Conservation (phyloP, 1,140 invertebrate genomes). For the Tribolium castaneum region DNA sequence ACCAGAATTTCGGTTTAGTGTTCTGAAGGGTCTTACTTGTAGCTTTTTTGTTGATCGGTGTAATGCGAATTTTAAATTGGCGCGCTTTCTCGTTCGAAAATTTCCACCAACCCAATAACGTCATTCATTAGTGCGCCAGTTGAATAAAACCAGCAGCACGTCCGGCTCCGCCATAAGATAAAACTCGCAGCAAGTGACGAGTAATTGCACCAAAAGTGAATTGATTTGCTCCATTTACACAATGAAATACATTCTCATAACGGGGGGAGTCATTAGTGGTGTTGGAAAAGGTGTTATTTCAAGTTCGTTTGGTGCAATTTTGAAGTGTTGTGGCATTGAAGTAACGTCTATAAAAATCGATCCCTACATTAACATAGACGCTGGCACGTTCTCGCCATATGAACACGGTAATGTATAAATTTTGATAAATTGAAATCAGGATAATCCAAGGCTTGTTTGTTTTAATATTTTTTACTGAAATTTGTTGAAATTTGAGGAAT, state of each 20-base stretch:
- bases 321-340: slow-evolving; percentile 91
- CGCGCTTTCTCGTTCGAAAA: background rate
- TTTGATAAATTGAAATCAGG: background rate
- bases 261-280: slow-evolving; percentile 97
- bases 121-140: background rate
- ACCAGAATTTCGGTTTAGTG: too few relatives aligned
- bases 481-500: background rate
- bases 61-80: background rate
- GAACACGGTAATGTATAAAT: slow-evolving; percentile 87
- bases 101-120: background rate
- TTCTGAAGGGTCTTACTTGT: too few relatives aligned
- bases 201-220: background rate
- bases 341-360: slow-evolving; percentile 99
- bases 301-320: slow-evolving; percentile 93
- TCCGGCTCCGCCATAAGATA: background rate
- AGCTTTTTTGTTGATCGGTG: too few relatives aligned
- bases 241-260: slow-evolving; percentile 95
- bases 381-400: slow-evolving; percentile 98
- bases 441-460: background rate
- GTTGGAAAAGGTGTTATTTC: slow-evolving; percentile 98
- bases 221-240: slow-evolving; percentile 6
- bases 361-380: slow-evolving; percentile 99
- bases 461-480: background rate
- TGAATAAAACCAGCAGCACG: background rate
- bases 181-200: too few relatives aligned